Percentiles rank a stretch among this genome's conserved stretches.
phyloP scores from a whole-genome alignment of 2,797 vertebrate genomes.

The Myiotriccus ornatus region DNA sequence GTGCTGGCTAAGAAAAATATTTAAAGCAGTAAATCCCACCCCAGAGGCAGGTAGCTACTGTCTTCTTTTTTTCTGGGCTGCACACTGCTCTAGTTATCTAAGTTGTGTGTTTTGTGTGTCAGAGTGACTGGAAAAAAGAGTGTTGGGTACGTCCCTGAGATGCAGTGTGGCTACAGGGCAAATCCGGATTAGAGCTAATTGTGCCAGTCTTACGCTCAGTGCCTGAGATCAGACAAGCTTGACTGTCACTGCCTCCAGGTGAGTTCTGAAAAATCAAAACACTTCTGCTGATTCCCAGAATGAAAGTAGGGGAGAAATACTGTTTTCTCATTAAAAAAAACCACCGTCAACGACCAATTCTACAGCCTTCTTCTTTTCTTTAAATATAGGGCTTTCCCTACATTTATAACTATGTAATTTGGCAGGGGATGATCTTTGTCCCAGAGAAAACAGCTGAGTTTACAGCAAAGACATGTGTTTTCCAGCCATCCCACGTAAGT shows the following conservation, averaged over 20 bases:
- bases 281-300: background rate
- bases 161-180: background rate
- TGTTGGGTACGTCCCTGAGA: background rate
- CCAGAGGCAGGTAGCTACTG: background rate
- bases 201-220: background rate
- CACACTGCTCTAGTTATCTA: too few relatives aligned
- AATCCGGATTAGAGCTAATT: background rate
- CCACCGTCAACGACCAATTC: fast-evolving
- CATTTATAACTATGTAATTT: background rate
- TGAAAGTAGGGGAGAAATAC: background rate
- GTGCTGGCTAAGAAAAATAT: background rate
- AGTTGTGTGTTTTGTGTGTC: background rate
- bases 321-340: background rate
- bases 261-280: background rate
- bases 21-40: background rate
- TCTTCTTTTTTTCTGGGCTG: background rate
- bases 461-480: background rate
- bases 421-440: background rate
- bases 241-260: background rate
- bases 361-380: background rate
- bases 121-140: background rate
- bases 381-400: background rate
- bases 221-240: background rate
- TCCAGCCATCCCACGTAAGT: background rate
- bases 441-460: background rate